Base-by-base conservation (phyloP, 2,888 invertebrate species). In the Uloborus plumipes region DNA sequence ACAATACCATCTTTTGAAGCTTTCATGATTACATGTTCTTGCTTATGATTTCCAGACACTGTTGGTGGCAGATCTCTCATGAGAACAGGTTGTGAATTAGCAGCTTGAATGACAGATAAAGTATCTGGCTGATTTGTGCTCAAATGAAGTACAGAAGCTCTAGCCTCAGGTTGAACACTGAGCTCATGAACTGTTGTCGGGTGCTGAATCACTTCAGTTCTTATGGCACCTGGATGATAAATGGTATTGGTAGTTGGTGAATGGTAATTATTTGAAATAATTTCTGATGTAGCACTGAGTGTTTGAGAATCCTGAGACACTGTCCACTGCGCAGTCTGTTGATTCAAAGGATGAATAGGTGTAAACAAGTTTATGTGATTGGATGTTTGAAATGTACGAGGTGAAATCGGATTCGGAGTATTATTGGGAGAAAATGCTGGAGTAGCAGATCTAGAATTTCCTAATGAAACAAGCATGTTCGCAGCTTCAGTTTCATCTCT, bases 391-490 rank as follows among this genome's bases (percentile, higher is more conserved):
- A 86, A 86, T 31, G 84, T 84, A 16, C 83, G 81, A 9, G 86
- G 86, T 1, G 88, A 88, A 22, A 87, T 86, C 9, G 88, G 87
- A 65, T 85, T 71, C 2, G 87, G 85, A 13, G 86, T 86, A 51
- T 81, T 85, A 22, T 85, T 87, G 0, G 89, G 89, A 31, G 89
- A 89, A 84, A 95, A 96, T 53, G 96, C 95, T 66, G 97, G 97
- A 69, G 97, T 96, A 72, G 95, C 96, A 58, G 97, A 96, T 83
- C 97, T 93, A 18, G 97, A 97, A 89, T 96, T 96, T 86, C 97
- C 95, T 87, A 98, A 91, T 16, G 97, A 97, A 87, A 97, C 97
- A 85, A 98, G 91, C 95, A 97, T 97, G 89, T 96, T 97, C 66
- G 98, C 98, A 84, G 96, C 98, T 90, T 98, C 98, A 0, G 96